Conservation (phyloP, 2,797 vertebrate genomes). For the Oryzias sinensis region DNA sequence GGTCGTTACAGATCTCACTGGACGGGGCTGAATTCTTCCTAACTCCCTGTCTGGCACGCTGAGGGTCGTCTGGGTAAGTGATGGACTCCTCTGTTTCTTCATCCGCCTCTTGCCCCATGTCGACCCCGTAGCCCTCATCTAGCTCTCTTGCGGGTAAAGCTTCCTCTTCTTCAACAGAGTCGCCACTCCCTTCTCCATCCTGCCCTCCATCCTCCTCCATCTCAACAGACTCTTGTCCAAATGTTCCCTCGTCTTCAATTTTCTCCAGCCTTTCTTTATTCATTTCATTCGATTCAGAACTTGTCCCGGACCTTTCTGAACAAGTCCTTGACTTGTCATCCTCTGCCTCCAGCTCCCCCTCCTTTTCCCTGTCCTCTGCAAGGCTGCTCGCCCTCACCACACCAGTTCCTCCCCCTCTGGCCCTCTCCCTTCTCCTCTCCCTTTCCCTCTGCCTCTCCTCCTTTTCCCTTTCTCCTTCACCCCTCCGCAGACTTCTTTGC, state of each 20-base stretch:
- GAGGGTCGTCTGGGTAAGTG: constrained; percentile 39
- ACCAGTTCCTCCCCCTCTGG: constrained; percentile 70
- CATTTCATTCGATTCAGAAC: constrained; percentile 65
- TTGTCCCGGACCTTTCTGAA: constrained; percentile 47
- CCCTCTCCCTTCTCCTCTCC: constrained; percentile 74
- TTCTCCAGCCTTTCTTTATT: constrained; percentile 50
- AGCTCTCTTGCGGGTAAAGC: constrained; percentile 43
- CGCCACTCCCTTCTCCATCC: constrained; percentile 40
- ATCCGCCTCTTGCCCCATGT: constrained; percentile 60
- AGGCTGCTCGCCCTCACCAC: constrained; percentile 82
- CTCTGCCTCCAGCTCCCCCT: constrained; percentile 68
- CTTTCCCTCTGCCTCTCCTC: constrained; percentile 77
- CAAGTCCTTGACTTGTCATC: constrained; percentile 52
- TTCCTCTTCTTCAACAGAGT: constrained; percentile 49
- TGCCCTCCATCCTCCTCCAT: constrained; percentile 52
- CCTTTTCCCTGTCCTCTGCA: constrained; percentile 79
- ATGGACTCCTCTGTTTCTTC: constrained; percentile 54
- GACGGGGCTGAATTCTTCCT: constrained; percentile 81
- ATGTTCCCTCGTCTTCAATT: constrained; percentile 54
- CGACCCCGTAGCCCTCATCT: constrained; percentile 46
- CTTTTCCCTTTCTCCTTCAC: constrained; percentile 73
- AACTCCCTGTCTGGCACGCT: constrained; percentile 32
- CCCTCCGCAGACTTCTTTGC: constrained; percentile 75
- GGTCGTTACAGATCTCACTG: constrained; percentile 70
- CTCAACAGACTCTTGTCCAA: constrained; percentile 32